Evolutionary conservation across 2,797 vertebrate genomes (phyloP).

Genomic region (Acipenser oxyrinchus): DNA sequence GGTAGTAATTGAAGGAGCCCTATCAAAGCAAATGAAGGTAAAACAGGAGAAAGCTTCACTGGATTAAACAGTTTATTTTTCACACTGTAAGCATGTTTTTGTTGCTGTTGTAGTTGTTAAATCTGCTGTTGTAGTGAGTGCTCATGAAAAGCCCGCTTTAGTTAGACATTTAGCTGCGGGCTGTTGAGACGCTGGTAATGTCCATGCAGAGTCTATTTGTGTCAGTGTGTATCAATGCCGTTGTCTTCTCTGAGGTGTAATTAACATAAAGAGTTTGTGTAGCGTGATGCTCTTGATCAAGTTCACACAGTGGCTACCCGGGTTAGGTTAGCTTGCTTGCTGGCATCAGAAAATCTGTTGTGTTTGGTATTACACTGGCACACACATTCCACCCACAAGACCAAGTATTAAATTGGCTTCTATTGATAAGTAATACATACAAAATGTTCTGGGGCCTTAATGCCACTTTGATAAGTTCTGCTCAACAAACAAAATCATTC

Average conservation of each 20-base stretch:
- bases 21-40: too few species aligned
- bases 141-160: slow-evolving; percentile 31
- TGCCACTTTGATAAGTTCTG: too few species aligned
- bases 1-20: too few species aligned
- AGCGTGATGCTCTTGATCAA: slow-evolving; percentile 40
- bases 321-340: background rate
- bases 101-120: slow-evolving; percentile 28
- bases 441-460: background rate
- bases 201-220: slow-evolving; percentile 48
- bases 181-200: slow-evolving; percentile 26
- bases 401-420: too few species aligned
- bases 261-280: slow-evolving; percentile 56
- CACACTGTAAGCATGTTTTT: slow-evolving; percentile 24
- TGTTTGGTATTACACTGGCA: background rate
- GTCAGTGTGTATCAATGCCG: slow-evolving; percentile 53
- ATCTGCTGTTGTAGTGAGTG: slow-evolving; percentile 34
- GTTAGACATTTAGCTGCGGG: slow-evolving; percentile 35
- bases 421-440: background rate
- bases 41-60: background rate
- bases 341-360: background rate
- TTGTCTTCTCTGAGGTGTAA: slow-evolving; percentile 45
- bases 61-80: slow-evolving; percentile 19
- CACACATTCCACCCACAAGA: too few species aligned
- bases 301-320: too few species aligned
- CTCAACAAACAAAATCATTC: too few species aligned